Percentiles rank a stretch among this genome's conserved stretches.
Conservation (phyloP, 2,113 vertebrate species). For the Pituophis catenifer region DNA sequence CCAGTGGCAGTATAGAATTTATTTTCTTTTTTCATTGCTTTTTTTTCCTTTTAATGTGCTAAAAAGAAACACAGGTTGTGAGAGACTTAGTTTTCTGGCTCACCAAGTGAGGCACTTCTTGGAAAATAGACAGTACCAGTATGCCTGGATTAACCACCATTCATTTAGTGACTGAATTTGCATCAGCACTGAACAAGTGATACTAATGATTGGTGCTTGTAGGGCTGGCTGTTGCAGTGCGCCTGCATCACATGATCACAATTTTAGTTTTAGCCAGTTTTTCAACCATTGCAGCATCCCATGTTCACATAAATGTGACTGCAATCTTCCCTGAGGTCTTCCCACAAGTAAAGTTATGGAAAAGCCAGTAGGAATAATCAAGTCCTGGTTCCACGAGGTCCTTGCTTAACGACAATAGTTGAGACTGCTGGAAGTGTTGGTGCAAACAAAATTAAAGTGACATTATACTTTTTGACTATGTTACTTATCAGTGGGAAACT, state of each 20-base stretch:
- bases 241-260: neutral
- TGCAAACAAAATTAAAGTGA: neutral
- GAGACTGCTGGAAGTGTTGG: neutral
- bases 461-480: neutral
- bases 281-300: neutral
- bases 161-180: neutral
- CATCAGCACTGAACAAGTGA: neutral
- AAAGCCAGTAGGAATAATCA: neutral
- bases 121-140: neutral
- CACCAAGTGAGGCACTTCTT: neutral
- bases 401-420: neutral
- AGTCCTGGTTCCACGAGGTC: neutral
- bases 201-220: neutral
- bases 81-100: neutral
- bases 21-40: neutral
- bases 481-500: neutral
- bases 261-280: no score
- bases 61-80: neutral
- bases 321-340: neutral
- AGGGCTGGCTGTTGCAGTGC: neutral
- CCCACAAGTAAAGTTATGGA: neutral
- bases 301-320: neutral
- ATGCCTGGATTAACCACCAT: neutral
- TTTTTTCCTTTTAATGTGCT: neutral
- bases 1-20: neutral